Evolutionary conservation across 2,888 invertebrate species (phyloP), one percentile per base, ranked within the genome.

Genomic region (Ochropacha duplaris): DNA sequence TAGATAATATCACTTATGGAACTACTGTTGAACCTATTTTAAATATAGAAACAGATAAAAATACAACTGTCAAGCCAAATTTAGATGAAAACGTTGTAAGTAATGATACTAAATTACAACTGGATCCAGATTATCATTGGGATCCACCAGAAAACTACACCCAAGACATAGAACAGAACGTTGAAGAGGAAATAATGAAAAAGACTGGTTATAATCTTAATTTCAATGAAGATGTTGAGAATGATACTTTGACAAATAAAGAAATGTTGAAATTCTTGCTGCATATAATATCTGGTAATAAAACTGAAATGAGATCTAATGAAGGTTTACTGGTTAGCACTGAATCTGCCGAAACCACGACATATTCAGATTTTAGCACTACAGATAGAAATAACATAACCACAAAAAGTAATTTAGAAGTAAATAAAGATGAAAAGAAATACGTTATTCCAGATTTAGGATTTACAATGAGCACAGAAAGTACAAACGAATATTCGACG

Each of bases 81-180:
- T 28, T 31, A 28, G 51, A 51, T 28, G 22, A 4, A 28, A 16
- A 51, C 19, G 9, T 12, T 11, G 16, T 22, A 9, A 19, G 9
- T 2, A 60, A 61, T 14, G 69, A 64, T 50, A 65, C 63, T 16
- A 61, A 65, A 22, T 68, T 73, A 8, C 61, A 62, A 54, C 60
- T 68, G 24, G 79, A 87, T 58, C 79, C 82, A 31, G 81, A 84
- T 55, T 80, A 72, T n/a, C 63, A 74, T 34, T 86, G 82, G 81
- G 64, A 61, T 12, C 79, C 81, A n/a, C 80, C 84, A 4, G 77
- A 72, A 36, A 86, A 84, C 56, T 81, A 84, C 36, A 76, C 81
- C 0, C 72, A 83, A 66, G 78, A 80, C 36, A 80, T 83, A 54
- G 68, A 76, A 57, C 66, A 78, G 50, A 71, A 79, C 55, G 80